Conservation (phyloP, 2,797 vertebrate species). For the Chrosomus eos region DNA sequence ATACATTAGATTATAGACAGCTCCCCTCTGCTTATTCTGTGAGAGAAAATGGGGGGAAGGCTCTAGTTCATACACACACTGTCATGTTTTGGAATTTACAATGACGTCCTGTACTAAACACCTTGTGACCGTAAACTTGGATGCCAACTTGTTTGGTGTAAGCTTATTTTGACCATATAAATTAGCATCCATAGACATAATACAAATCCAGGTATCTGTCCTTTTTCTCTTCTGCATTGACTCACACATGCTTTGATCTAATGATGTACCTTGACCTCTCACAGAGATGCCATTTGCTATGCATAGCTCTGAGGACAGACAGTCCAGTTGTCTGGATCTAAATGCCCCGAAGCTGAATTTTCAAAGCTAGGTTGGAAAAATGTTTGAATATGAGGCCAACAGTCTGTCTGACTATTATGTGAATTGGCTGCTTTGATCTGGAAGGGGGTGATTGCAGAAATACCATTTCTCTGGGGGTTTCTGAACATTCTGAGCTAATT, state of each 20-base stretch:
- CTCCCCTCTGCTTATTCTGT: not conserved
- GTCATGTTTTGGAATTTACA: not conserved
- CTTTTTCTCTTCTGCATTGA: not conserved
- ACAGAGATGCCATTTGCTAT: constrained; percentile 5
- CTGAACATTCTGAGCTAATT: not conserved
- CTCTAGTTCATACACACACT: too few relatives aligned
- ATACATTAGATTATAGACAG: constrained; percentile 18
- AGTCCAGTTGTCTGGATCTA: constrained; percentile 5
- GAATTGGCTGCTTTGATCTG: not conserved
- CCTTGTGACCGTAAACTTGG: not conserved
- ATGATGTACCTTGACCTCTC: not conserved
- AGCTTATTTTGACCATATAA: not conserved
- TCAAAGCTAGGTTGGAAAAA: constrained; percentile 2
- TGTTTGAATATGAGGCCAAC: not conserved
- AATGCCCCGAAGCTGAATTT: constrained; percentile 19
- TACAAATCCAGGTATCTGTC: not conserved
- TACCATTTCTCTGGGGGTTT: not conserved
- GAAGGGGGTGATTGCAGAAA: not conserved
- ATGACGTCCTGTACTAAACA: not conserved
- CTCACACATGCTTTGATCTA: not conserved
- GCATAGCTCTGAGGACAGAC: not conserved
- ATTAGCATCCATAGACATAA: not conserved
- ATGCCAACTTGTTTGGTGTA: not conserved
- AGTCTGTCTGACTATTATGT: constrained; percentile 7
- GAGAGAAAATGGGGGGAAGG: not conserved